Evolutionary conservation across 2,113 vertebrate genomes (phyloP).

Genomic region (Setophaga coronata): DNA sequence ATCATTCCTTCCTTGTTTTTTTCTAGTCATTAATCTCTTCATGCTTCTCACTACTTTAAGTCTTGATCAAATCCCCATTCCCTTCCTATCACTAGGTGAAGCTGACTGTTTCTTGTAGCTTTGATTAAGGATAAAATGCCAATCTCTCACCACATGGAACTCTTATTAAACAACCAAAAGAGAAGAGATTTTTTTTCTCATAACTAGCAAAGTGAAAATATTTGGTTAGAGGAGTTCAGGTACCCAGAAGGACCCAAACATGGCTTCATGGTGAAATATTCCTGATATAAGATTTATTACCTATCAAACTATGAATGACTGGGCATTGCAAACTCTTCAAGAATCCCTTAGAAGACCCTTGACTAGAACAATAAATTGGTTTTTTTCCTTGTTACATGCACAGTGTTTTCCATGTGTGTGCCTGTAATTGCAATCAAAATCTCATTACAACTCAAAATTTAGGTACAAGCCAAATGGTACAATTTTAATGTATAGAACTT

Average conservation of each 20-base stretch:
- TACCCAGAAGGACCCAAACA: neutral
- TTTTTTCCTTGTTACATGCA: neutral
- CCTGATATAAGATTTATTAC: neutral
- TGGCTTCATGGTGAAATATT: neutral
- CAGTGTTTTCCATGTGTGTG: neutral
- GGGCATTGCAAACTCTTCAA: neutral
- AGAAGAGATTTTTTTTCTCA: neutral
- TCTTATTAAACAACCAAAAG: neutral
- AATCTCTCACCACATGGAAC: neutral
- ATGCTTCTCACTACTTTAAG: neutral
- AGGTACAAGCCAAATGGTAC: neutral
- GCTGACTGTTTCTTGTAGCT: neutral
- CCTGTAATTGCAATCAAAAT: neutral
- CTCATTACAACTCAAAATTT: neutral
- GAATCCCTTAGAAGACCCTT: neutral
- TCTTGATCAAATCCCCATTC: neutral
- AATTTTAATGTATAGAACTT: neutral
- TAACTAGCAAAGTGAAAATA: neutral
- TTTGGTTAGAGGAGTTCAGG: neutral
- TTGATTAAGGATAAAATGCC: conserved; percentile 5
- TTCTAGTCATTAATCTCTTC: neutral
- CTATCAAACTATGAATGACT: neutral
- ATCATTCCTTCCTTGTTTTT: neutral
- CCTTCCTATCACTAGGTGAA: neutral
- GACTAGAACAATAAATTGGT: neutral